Evolutionary conservation across 2,888 invertebrate species (phyloP), one percentile per base, ranked within the genome.

Genomic region (Pandemis heparana): DNA sequence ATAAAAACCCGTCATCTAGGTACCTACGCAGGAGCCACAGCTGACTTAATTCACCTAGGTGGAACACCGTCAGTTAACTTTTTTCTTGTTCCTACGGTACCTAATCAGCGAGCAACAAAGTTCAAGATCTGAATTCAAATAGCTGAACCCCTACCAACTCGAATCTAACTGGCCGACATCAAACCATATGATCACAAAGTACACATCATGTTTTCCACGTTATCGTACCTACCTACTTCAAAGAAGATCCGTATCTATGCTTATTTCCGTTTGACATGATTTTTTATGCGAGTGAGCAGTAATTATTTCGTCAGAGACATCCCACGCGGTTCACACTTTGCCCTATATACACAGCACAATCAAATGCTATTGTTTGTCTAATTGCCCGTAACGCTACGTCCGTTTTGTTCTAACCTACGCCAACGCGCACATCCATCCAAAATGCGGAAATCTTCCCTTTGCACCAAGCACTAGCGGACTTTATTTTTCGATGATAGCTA

Each of bases 291-390:
- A 62, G 51, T 32, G 10, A 12, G 16, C 38, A 53, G 60, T 61
- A 74, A 74, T 74, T 70, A 74, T 70, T 74, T 70, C 60, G 9
- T 61, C 74, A 74, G 63, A 51, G 64, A 41, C 75, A 76, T 75
- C 88, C 88, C 83, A 89, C 90, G 81, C 85, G 67, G 61, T 73
- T 12, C 77, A 56, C 68, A 78, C 80, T 84, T 81, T 78, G 85
- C 82, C 77, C 79, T 84, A 82, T 86, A 77, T 82, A 79, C 77
- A 1, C 78, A 84, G 80, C 81, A 85, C 83, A 90, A 91, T 91
- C 86, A 91, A 79, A 86, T 75, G 75, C 86, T 79, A 88, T 91
- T 91, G 90, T 90, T 86, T 87, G 85, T 84, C 78, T 88, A 90
- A 90, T 90, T 88, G 88, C 79, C 83, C 80, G 83, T 82, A 87